Evolutionary conservation across 2,888 invertebrate species (phyloP), one percentile per base, ranked within the genome.

Genomic region (Sepiola atlantica): DNA sequence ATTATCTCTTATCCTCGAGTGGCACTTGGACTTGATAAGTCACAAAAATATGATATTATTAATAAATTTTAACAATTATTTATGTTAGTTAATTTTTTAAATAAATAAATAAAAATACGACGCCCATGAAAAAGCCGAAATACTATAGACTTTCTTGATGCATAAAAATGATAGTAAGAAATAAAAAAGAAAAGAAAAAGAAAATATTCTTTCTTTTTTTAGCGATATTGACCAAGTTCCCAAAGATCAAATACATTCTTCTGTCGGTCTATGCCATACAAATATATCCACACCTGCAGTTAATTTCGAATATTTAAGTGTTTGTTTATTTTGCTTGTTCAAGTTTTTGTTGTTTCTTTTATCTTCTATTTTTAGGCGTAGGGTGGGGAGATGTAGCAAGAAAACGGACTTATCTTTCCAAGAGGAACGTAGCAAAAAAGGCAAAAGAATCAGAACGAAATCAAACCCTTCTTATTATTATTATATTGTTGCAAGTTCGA

Each of bases 401-500:
- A n/a, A 77, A 77, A 77, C 77, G 16, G 77, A 77, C n/a, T 77
- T 77, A 77, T 77, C 77, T 77, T 16, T 77, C 45, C 45, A 77
- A n/a, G n/a, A 77, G 77, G 77, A n/a, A 77, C n/a, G 77, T 21
- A 77, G 16, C 28, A 77, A n/a, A 77, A 77, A 77, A 77, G 0
- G n/a, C 14, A n/a, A 77, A 14, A n/a, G 24, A 45, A 45, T 45
- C 45, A 45, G 45, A 45, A 8, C 8, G 21, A 77, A 77, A 77
- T n/a, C n/a, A 32, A n/a, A n/a, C n/a, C 77, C 77, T n/a, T 77
- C n/a, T 45, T 8, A 45, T 45, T 45, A 45, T n/a, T 32, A 77
- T n/a, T n/a, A n/a, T 77, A 77, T 77, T 77, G 77, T 77, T n/a
- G n/a, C 77, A 77, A n/a, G 77, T 77, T 77, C 77, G 77, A 77